These are phyloP conservation scores for Cephus cinctus DNA, from an alignment of 1,140 invertebrate species.

Conservation along the genomic window DNA sequence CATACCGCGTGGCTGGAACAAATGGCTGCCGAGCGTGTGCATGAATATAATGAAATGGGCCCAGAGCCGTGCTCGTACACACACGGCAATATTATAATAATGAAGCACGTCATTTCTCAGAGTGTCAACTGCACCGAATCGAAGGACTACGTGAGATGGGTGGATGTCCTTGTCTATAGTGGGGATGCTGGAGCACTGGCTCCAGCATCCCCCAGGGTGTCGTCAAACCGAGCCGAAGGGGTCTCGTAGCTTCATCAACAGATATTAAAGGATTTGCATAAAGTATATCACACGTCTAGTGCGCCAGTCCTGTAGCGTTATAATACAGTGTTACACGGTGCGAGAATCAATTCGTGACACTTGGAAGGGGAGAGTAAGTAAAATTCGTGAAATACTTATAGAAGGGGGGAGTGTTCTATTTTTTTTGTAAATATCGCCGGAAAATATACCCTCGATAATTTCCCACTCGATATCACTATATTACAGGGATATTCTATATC, in stretches of 20 bases:
- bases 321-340: too few species aligned
- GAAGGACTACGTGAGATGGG: constrained; percentile 37
- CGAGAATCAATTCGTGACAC: too few species aligned
- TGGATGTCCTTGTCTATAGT: constrained; percentile 35
- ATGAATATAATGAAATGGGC: constrained; percentile 44
- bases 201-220: constrained; percentile 46
- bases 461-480: too few species aligned
- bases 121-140: constrained; percentile 54
- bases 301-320: too few species aligned
- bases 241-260: constrained; percentile 49
- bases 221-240: constrained; percentile 30
- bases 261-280: constrained; percentile 57
- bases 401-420: too few species aligned
- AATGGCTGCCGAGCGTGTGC: constrained; percentile 38
- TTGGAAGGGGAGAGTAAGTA: constrained; percentile 26
- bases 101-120: constrained; percentile 54
- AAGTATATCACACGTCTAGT: constrained; percentile 37
- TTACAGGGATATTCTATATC: too few species aligned
- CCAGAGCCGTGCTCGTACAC: constrained; percentile 7
- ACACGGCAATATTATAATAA: constrained; percentile 44
- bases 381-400: too few species aligned
- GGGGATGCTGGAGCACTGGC: constrained; percentile 24
- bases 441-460: too few species aligned
- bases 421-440: too few species aligned
- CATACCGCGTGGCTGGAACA: constrained; percentile 28